A percentile compares a stretch with the other conserved stretches of the same genome.
phyloP scores from a whole-genome alignment of 2,888 invertebrate species.

The Metallyticus violacea region DNA sequence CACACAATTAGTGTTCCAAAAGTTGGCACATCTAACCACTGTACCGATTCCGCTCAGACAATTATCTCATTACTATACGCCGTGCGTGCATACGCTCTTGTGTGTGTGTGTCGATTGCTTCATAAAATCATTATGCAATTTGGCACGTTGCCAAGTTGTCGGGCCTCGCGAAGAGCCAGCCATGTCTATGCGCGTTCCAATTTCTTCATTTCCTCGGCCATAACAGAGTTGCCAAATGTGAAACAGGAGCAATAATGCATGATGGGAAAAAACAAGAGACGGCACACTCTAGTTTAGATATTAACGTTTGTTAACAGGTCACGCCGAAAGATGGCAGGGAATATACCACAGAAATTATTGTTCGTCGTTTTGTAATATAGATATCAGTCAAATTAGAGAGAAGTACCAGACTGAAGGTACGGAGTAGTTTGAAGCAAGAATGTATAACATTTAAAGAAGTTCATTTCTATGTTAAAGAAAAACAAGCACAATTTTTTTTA shows the following conservation, averaged over 20 bases:
- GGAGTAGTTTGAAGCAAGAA: no score
- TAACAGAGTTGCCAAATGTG: not conserved
- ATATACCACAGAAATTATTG: not conserved
- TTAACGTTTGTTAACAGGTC: not conserved
- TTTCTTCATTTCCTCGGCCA: not conserved
- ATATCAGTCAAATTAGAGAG: not conserved
- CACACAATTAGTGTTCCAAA: not conserved
- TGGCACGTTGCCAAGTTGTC: not conserved
- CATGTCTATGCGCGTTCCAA: not conserved
- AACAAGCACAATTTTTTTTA: no score
- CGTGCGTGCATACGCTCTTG: no score
- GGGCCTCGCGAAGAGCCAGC: not conserved
- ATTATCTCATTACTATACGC: not conserved
- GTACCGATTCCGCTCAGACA: not conserved
- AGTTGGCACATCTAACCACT: not conserved
- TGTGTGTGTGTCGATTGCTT: not conserved
- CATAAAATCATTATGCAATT: conserved; percentile 3
- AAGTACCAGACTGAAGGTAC: not conserved
- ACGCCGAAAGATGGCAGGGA: not conserved
- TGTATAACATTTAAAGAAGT: no score
- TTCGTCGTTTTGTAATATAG: not conserved
- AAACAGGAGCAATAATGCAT: not conserved
- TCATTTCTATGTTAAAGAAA: no score
- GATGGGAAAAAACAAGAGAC: not conserved
- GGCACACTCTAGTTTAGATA: not conserved